Evolutionary conservation across 1,140 invertebrate species (phyloP), one percentile per base, ranked within the genome.

Genomic region (Papilio aristodemus): DNA sequence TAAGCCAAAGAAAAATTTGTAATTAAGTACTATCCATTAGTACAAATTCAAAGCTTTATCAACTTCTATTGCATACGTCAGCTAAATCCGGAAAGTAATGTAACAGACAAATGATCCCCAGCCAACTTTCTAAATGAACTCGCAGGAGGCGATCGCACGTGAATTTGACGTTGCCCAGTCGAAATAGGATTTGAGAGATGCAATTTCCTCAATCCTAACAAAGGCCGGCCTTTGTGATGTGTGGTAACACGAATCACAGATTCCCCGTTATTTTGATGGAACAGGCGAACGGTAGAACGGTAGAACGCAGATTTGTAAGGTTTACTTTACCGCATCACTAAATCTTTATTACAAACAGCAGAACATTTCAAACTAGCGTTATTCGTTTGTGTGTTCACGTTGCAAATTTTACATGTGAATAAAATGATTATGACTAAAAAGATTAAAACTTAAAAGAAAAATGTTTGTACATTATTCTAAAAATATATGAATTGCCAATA

Each of bases 121-220:
- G 17, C 59, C 39, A 17, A 68, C 17, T 72, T 70, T 64, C 58
- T 71, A 73, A 78, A 78, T 79, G 77, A 78, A 79, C 69, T 75
- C 19, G 72, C 41, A 66, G 69, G 69, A 75, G 69, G 71, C 76
- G 73, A 74, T 75, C 76, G 72, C 68, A 72, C 75, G 73, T 80
- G 63, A 71, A 75, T 72, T 73, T 58, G 60, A 72, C 73, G 59
- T 72, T 69, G 73, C 67, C 71, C 67, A 57, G 74, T 66, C 71
- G 69, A 75, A 85, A 85, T 80, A 75, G 76, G 79, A 81, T 85
- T 85, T 75, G 63, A 77, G 76, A 77, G 80, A 84, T 84, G 77
- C 83, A 86, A 84, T 86, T 86, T 81, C 80, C 84, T 79, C 69
- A 70, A 72, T 73, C 68, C 77, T 69, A 76, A 78, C 82, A 80